These are phyloP conservation scores for Ichneumoninae sp. DNA, from an alignment of 2,888 invertebrate genomes.

Conservation along the genomic window DNA sequence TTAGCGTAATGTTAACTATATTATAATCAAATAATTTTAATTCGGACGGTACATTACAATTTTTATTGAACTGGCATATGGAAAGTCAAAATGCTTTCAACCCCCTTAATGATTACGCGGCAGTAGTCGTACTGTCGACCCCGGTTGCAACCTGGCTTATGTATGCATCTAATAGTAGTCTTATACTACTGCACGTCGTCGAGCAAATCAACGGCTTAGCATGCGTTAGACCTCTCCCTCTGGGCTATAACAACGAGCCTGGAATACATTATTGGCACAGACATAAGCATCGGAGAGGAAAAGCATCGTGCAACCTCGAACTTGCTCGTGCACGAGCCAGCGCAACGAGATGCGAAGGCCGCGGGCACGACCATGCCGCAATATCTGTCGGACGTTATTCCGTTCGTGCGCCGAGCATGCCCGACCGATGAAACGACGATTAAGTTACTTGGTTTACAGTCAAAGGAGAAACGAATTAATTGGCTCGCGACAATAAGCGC, in stretches of 20 bases:
- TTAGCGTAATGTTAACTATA: no score
- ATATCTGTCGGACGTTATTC: conserved; percentile 45
- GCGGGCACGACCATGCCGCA: conserved; percentile 34
- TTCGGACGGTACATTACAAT: background rate
- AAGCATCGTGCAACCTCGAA: conserved; percentile 59
- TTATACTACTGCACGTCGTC: conserved; percentile 22
- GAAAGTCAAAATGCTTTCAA: background rate
- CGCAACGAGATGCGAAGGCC: conserved; percentile 56
- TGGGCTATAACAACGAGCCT: conserved; percentile 32
- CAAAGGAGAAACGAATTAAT: conserved; percentile 51
- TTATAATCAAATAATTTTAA: background rate
- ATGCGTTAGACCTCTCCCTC: conserved; percentile 36
- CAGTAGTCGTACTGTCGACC: background rate
- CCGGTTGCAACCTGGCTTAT: conserved; percentile 5
- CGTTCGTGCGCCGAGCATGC: conserved; percentile 22
- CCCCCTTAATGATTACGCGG: background rate
- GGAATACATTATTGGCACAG: conserved; percentile 34
- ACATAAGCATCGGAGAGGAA: conserved; percentile 11
- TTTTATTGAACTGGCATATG: background rate
- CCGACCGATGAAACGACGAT: conserved; percentile 44
- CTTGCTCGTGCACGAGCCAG: conserved; percentile 56
- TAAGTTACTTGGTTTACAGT: conserved; percentile 40
- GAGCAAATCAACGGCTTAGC: conserved; percentile 39
- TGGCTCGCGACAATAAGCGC: conserved; percentile 54
- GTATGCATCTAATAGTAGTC: conserved; percentile 23